phyloP scores from a whole-genome alignment of 2,888 invertebrate species.

The Smittia sp. region DNA sequence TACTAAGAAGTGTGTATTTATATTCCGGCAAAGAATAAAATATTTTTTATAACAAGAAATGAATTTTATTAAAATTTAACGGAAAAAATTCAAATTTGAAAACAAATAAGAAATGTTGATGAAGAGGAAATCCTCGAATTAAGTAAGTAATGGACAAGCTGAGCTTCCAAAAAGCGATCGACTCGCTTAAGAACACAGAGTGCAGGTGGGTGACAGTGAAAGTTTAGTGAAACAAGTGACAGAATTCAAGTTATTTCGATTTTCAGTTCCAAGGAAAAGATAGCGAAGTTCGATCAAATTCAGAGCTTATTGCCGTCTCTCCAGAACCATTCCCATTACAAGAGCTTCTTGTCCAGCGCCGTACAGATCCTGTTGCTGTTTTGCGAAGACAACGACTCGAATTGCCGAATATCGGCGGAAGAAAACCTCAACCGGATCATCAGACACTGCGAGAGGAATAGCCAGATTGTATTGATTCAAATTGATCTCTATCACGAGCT shows the following conservation, averaged over 20 bases:
- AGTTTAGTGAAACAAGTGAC: neutral
- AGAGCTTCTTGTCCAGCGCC: conserved; percentile 65
- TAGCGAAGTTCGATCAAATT: conserved; percentile 67
- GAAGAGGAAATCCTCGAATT: no score
- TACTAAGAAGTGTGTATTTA: neutral
- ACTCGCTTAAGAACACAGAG: conserved; percentile 52
- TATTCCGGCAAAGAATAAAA: no score
- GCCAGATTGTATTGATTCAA: conserved; percentile 66
- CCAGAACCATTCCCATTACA: conserved; percentile 59
- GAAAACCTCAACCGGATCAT: conserved; percentile 78
- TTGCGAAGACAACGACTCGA: conserved; percentile 74
- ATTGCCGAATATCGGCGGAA: conserved; percentile 76
- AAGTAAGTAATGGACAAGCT: conserved; percentile 50
- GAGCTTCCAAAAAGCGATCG: conserved; percentile 49
- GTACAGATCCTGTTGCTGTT: conserved; percentile 68
- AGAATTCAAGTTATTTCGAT: conserved; percentile 26
- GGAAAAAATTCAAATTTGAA: neutral
- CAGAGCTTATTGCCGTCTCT: conserved; percentile 60
- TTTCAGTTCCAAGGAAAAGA: conserved; percentile 71
- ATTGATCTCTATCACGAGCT: conserved; percentile 80
- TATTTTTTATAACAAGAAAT: neutral
- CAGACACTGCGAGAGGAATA: conserved; percentile 64
- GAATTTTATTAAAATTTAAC: neutral
- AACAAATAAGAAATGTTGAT: no score
- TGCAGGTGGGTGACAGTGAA: conserved; percentile 49